Base-by-base conservation (phyloP, 37 sponge, comb jelly and placozoan species). In the Mnemiopsis leidyi region DNA sequence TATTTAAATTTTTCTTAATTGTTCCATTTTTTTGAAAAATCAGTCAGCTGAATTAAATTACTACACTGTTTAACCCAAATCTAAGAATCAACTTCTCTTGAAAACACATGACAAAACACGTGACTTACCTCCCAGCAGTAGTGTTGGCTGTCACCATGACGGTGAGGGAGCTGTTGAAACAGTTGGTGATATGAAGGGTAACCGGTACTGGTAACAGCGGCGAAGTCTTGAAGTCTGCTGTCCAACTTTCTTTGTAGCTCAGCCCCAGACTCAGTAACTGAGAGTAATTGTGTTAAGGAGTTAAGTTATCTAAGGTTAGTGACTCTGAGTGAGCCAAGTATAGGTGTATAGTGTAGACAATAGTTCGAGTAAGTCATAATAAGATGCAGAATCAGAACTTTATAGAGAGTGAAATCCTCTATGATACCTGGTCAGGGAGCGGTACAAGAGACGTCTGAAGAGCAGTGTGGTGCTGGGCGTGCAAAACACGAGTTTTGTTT, bases 91-190 rank as follows among this genome's bases (percentile, higher is more conserved):
- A n/a, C n/a, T n/a, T n/a, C n/a, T n/a, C n/a, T n/a, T n/a, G n/a
- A n/a, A n/a, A n/a, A n/a, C n/a, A n/a, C n/a, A n/a, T n/a, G n/a
- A n/a, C n/a, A n/a, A n/a, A n/a, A n/a, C n/a, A n/a, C n/a, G n/a
- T 48, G 61, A 69, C 73, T 33, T 23, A 85, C 90, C 90, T 85
- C 28, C 90, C 90, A 39, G 90, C 90, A 40, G 90, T 85, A 21
- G 90, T 85, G 29, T 85, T 85, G 39, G 90, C 90, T 39, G 40
- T 85, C 0, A 85, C 90, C 30, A 39, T 38, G 16, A 85, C 90
- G 21, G 90, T 85, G 3, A 85, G 61, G 0, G 90, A 37, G 40
- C 29, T 40, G 26, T 20, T 40, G 90, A 39, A 33, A 26, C 90
- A 85, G 90, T 85, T 85, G 0, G 90, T 85, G 2, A 85, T 20